Evolutionary conservation across 2,113 vertebrate species (phyloP), one percentile per base, ranked within the genome.

Genomic region (Amia ocellicauda): DNA sequence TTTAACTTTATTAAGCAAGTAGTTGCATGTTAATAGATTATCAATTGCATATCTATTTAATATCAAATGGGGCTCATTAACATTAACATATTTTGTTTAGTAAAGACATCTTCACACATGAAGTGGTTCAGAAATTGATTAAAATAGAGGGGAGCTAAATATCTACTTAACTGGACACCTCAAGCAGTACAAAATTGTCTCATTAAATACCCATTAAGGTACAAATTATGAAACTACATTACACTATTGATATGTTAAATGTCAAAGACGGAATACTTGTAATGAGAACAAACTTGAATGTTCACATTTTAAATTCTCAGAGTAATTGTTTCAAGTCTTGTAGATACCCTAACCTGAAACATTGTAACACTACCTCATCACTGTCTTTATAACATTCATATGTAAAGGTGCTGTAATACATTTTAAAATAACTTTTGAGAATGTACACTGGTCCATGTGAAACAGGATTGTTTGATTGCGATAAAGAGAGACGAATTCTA

Each of bases 131-230:
- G 17, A 53, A 7, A 22, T 53, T 53, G 11, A 53, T 11, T 53
- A 26, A 26, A 53, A 14, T 22, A 53, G 22, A 53, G n/a, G n/a
- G n/a, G 27, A 53, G 27, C 13, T 53, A 53, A 53, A 53, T 26
- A 23, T 53, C 23, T 13, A 53, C 14, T 53, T 53, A 53, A 53
- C 27, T 26, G 51, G 4, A 53, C 23, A 53, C 51, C 51, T 23
- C 51, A 26, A 53, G 51, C 51, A 27, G 27, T 53, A 26, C 23
- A 27, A 53, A 53, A 53, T 53, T 9, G 7, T n/a, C 22, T 26
- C 51, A 53, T 53, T 53, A 53, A 53, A 26, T 14, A 53, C 22
- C 51, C 23, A 53, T 53, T 53, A 53, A 2, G 23, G 11, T 27
- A 19, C 22, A 24, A 53, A 53, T 26, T 53, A 14, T 26, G 10